Base-by-base conservation (phyloP, 2,888 invertebrate species). In the Anoncus sp. region DNA sequence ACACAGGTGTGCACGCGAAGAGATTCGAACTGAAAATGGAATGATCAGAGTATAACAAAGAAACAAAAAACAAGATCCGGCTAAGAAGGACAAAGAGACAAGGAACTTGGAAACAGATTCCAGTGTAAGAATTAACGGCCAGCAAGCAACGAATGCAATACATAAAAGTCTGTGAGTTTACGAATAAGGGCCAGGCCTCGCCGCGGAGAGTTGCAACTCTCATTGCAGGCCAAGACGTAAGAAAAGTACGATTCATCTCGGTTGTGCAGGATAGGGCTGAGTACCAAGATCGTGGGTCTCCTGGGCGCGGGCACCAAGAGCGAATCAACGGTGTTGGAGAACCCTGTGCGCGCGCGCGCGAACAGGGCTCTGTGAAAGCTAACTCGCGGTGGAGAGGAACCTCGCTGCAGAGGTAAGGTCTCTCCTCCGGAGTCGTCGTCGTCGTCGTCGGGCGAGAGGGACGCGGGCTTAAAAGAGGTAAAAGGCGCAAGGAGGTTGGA, bases 271-370 rank as follows among this genome's bases (percentile, higher is more conserved):
- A 53, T 45, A 69, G 62, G 43, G 62, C 77, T 76, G 49, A 31
- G 51, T 47, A 75, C 66, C 75, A 65, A 66, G 79, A 80, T 72
- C 22, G 31, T 7, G 7, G 76, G 79, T 71, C 80, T 78, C 72
- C 77, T 49, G 74, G 51, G 31, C 59, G 60, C 59, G 60, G 20
- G 57, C 57, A 53, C 63, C 53, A 24, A 49, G 57, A 59, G 35
- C 59, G 74, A 60, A 67, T 65, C 59, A 53, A 35, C 74, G 18
- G 75, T 62, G 45, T 45, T 31, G 51, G 57, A 47, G 67, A 55
- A 57, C 35, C 57, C 35, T 27, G 55, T n/a, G n/a, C n/a, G n/a
- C n/a, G n/a, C n/a, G n/a, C n/a, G 49, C 66, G 59, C 38, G 69
- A 20, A 63, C 74, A 60, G 51, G 69, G 31, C 5, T 31, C 38